Evolutionary conservation across 2,797 vertebrate genomes (phyloP).

Genomic region (Sebastes taczanowskii): DNA sequence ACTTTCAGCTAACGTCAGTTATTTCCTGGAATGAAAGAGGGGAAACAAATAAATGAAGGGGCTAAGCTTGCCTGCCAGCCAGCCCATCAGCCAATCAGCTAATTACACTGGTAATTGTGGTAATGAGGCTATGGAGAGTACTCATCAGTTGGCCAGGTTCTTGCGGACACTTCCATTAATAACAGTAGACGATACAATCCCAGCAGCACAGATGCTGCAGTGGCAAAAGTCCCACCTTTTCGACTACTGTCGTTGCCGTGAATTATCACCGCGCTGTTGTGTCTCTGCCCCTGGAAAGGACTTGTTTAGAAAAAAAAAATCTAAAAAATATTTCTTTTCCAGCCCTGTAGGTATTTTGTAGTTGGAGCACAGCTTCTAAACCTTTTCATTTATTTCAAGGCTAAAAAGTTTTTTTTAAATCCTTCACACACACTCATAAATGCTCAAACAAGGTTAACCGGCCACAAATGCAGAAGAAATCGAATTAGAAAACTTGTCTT

Average conservation of each 20-base stretch:
- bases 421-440: not conserved
- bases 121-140: constrained; percentile 54
- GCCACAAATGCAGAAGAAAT: not conserved
- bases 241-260: not conserved
- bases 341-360: not conserved
- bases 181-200: constrained; percentile 13
- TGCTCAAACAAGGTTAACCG: not conserved
- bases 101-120: constrained; percentile 54
- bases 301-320: not conserved
- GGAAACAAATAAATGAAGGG: not conserved
- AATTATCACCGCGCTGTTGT: not conserved
- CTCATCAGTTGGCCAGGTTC: constrained; percentile 49
- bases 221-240: not conserved
- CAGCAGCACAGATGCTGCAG: constrained; percentile 33
- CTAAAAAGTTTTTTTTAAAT: not conserved
- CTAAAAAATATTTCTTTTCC: not conserved
- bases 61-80: constrained; percentile 23
- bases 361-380: not conserved
- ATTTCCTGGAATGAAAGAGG: constrained; percentile 12
- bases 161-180: constrained; percentile 43
- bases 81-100: constrained; percentile 61
- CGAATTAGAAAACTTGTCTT: not conserved
- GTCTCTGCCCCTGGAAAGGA: not conserved
- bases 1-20: constrained; percentile 11
- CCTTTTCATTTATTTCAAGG: not conserved